Conservation (phyloP, 2,797 vertebrate species). For the Liasis olivaceus region DNA sequence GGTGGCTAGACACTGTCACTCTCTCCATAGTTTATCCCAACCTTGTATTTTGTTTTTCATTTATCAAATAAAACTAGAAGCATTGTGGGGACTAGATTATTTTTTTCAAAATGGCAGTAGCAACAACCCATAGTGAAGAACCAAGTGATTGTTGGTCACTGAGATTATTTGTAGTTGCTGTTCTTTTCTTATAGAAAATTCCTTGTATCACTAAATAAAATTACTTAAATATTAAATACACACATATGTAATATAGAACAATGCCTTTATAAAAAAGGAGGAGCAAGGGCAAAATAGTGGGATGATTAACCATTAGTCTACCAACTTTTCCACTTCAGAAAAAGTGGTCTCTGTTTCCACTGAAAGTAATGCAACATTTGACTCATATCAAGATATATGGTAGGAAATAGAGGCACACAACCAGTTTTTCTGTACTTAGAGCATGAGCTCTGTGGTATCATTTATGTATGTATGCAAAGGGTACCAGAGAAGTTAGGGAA, state of each 20-base stretch:
- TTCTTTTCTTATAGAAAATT: background rate
- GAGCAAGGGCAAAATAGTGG: background rate
- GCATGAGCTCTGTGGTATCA: background rate
- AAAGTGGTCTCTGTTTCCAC: background rate
- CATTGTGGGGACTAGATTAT: background rate
- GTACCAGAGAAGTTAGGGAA: background rate
- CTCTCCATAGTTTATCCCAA: conserved; percentile 45
- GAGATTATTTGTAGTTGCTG: background rate
- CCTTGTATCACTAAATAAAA: background rate
- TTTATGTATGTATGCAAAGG: background rate
- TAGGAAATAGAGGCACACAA: background rate
- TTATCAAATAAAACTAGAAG: conserved; percentile 52
- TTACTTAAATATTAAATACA: background rate
- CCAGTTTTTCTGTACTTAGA: background rate
- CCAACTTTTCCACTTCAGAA: background rate
- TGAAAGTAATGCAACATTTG: background rate
- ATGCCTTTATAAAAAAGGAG: background rate
- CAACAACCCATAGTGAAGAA: background rate
- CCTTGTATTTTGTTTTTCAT: conserved; percentile 62
- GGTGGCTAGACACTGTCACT: conserved; percentile 57
- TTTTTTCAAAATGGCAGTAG: background rate
- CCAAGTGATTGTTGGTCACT: background rate
- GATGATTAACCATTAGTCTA: background rate
- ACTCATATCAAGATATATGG: background rate
- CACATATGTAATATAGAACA: background rate